phyloP scores from a whole-genome alignment of 2,113 vertebrate species.

The Greenwoodochromis staneri region DNA sequence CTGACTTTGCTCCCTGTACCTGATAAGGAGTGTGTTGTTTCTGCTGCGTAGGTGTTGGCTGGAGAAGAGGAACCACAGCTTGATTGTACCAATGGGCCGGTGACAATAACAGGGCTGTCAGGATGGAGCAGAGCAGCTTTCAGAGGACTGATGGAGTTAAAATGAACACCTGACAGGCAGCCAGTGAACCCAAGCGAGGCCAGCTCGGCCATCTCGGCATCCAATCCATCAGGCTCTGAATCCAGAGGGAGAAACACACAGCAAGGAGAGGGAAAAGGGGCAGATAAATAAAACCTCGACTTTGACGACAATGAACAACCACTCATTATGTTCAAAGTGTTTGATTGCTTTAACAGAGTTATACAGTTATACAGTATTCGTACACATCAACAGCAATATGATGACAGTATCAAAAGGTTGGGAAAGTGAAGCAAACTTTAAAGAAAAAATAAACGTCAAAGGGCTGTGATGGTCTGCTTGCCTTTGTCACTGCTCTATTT shows the following conservation, averaged over 20 bases:
- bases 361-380: neutral
- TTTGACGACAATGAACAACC: neutral
- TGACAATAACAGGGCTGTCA: conserved; percentile 73
- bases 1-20: conserved; percentile 64
- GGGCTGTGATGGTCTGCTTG: neutral
- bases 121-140: conserved; percentile 83
- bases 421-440: neutral
- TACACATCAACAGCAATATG: neutral
- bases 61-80: conserved; percentile 75
- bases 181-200: conserved; percentile 83
- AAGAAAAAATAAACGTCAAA: neutral
- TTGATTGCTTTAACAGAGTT: neutral
- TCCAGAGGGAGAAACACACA: neutral
- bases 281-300: neutral
- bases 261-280: neutral
- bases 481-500: neutral
- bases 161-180: conserved; percentile 87
- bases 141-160: conserved; percentile 85
- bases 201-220: conserved; percentile 76
- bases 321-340: neutral
- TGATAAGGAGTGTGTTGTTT: conserved; percentile 86
- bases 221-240: conserved; percentile 61
- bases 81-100: conserved; percentile 78
- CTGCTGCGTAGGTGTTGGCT: conserved; percentile 75
- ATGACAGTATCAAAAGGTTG: neutral